These are phyloP conservation scores for Euclidia mi DNA, from an alignment of 2,888 invertebrate species.

Conservation along the genomic window DNA sequence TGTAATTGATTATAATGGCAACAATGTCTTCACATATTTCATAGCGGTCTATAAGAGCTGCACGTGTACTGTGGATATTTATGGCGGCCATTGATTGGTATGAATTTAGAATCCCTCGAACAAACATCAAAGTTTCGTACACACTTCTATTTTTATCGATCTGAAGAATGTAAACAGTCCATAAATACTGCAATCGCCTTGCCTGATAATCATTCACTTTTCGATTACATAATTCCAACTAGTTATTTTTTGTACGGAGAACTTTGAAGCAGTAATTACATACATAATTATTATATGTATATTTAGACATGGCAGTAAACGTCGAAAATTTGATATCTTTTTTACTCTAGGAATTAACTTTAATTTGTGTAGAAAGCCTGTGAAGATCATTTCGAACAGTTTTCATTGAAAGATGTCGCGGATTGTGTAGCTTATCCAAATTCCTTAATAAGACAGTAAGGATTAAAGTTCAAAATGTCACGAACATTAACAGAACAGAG, in stretches of 20 bases:
- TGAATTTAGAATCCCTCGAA: constrained; percentile 1
- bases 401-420: too few species aligned
- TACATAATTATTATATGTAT: too few species aligned
- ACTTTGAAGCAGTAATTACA: too few species aligned
- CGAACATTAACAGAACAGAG: too few species aligned
- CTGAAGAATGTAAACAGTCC: constrained; percentile 1
- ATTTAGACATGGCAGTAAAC: too few species aligned
- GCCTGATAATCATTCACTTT: neutral
- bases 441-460: too few species aligned
- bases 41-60: neutral
- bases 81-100: neutral
- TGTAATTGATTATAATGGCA: neutral
- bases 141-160: neutral
- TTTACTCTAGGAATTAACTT: too few species aligned
- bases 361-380: too few species aligned
- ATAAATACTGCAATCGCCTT: neutral
- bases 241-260: neutral
- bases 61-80: constrained; percentile 5
- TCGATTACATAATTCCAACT: neutral
- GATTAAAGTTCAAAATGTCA: too few species aligned
- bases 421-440: too few species aligned
- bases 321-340: too few species aligned
- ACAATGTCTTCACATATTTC: neutral
- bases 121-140: neutral
- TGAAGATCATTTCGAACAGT: too few species aligned